Conservation (phyloP, 2,797 vertebrate genomes). For the Synanceia verrucosa region DNA sequence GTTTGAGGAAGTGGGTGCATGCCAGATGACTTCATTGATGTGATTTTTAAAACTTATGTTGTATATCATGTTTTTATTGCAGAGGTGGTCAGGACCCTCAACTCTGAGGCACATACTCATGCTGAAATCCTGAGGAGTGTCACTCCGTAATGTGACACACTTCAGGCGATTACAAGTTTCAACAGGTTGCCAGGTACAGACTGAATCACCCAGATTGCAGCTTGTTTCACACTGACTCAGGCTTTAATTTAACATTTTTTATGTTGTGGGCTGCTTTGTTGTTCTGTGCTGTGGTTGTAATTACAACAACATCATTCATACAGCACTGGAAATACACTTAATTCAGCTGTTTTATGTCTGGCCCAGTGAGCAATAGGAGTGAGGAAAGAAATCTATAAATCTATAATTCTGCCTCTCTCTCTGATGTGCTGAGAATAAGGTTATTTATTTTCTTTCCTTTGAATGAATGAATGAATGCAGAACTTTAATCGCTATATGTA, state of each 20-base stretch:
- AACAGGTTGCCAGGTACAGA: constrained; percentile 37
- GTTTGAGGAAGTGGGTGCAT: constrained; percentile 39
- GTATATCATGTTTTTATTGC: constrained; percentile 26
- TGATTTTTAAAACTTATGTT: constrained; percentile 2
- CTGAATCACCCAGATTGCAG: neutral
- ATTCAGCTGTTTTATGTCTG: neutral
- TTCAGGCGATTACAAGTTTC: constrained; percentile 43
- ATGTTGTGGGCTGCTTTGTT: neutral
- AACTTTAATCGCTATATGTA: too few species aligned
- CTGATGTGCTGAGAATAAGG: constrained; percentile 15
- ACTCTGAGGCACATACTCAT: neutral
- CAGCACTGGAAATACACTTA: constrained; percentile 1
- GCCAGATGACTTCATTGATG: constrained; percentile 41
- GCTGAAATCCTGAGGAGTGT: constrained; percentile 33
- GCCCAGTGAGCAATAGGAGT: neutral
- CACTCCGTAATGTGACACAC: constrained; percentile 54
- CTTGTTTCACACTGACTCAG: neutral
- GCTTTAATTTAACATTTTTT: neutral
- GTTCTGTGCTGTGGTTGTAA: neutral
- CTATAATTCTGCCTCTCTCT: constrained; percentile 2
- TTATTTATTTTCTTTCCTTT: too few species aligned
- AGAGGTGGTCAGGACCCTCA: neutral
- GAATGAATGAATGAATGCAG: too few species aligned
- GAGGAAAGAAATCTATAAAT: neutral
- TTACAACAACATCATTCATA: neutral